These are phyloP conservation scores for Brachystomella parvula DNA, from an alignment of 1,140 invertebrate genomes.

Conservation along the genomic window DNA sequence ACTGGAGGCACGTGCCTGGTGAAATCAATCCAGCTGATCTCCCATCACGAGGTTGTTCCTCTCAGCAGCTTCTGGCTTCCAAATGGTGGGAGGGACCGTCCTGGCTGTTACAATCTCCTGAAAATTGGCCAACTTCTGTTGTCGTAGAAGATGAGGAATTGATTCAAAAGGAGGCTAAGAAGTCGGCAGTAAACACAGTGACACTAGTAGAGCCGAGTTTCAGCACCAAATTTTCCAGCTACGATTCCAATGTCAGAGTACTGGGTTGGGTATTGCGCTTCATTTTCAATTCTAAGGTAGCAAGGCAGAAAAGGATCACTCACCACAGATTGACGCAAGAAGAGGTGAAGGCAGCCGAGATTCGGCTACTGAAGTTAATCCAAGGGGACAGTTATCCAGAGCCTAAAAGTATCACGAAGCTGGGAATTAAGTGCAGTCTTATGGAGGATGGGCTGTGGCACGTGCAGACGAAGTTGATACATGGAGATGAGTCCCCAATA, in stretches of 20 bases:
- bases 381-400: not conserved
- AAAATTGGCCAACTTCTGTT: conserved; percentile 8
- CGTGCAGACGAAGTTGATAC: not conserved
- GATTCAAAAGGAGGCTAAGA: conserved; percentile 12
- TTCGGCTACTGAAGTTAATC: not conserved
- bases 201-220: too few relatives aligned
- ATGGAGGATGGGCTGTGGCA: not conserved
- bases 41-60: conserved; percentile 19
- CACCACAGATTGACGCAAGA: not conserved
- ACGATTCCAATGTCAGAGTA: not conserved
- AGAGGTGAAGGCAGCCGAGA: not conserved
- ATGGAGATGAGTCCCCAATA: not conserved
- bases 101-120: conserved; percentile 7
- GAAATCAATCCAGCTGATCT: conserved; percentile 19
- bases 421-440: not conserved
- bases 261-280: not conserved
- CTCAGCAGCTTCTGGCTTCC: conserved; percentile 5
- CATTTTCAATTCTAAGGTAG: not conserved
- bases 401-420: not conserved
- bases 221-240: conserved; percentile 14
- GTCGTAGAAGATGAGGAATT: not conserved
- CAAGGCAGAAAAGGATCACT: too few relatives aligned
- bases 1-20: conserved; percentile 21
- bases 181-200: conserved; percentile 27
- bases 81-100: conserved; percentile 25